Evolutionary conservation across 2,888 invertebrate species (phyloP).

Genomic region (Dicyrtomina minuta): DNA sequence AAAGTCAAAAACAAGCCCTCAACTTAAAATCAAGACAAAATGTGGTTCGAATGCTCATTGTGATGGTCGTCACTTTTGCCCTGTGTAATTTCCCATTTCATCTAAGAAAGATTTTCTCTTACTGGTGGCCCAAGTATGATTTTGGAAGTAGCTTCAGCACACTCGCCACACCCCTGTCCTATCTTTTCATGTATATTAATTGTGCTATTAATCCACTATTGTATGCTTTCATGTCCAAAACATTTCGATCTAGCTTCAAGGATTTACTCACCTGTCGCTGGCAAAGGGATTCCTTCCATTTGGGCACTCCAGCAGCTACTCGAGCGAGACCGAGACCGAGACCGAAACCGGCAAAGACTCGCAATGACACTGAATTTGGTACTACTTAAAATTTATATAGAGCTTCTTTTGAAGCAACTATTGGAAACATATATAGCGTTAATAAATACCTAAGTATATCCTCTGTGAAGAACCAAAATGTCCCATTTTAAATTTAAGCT

Average conservation of each 20-base stretch:
- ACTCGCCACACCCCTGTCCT: conserved; percentile 80
- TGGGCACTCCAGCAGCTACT: too few species aligned
- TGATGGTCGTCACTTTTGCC: conserved; percentile 84
- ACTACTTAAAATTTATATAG: too few species aligned
- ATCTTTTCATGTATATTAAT: conserved; percentile 84
- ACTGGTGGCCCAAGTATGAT: conserved; percentile 72
- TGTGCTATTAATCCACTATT: conserved; percentile 86
- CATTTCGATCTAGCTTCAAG: conserved; percentile 80
- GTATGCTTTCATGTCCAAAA: conserved; percentile 81
- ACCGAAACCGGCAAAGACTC: too few species aligned
- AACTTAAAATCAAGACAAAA: conserved; percentile 78
- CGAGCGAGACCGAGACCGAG: too few species aligned
- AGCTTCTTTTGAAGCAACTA: too few species aligned
- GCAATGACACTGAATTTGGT: too few species aligned
- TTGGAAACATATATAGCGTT: too few species aligned
- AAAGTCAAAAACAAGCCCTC: conserved; percentile 60
- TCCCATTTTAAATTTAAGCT: too few species aligned
- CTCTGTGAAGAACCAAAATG: too few species aligned
- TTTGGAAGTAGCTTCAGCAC: conserved; percentile 74
- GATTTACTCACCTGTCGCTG: conserved; percentile 69
- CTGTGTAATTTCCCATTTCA: conserved; percentile 87
- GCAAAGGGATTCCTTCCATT: too few species aligned
- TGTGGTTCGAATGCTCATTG: conserved; percentile 84
- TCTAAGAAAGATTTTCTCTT: conserved; percentile 82
- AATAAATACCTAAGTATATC: too few species aligned